Conservation (phyloP, 2,113 vertebrate genomes). For the Rafetus swinhoei region DNA sequence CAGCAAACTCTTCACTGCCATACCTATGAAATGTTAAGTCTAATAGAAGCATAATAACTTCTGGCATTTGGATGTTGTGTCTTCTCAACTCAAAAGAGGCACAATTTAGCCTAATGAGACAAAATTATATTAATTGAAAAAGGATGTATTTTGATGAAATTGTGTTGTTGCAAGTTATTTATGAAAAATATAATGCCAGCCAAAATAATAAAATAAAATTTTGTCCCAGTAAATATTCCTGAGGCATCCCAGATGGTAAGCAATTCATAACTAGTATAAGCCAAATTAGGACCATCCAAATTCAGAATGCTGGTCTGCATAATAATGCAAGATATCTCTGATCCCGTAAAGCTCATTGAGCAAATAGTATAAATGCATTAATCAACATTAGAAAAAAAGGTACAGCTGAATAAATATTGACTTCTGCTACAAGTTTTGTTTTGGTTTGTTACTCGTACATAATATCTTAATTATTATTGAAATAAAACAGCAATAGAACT, state of each 20-base stretch:
- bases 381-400: constrained; percentile 21
- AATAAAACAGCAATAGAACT: neutral
- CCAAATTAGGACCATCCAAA: neutral
- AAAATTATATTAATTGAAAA: neutral
- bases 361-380: constrained; percentile 13
- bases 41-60: neutral
- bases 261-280: constrained; percentile 28
- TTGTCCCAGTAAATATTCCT: constrained; percentile 30
- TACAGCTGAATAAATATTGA: constrained; percentile 17
- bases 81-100: neutral
- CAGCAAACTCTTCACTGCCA: neutral
- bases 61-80: neutral
- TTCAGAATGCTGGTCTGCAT: neutral
- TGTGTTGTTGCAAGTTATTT: neutral
- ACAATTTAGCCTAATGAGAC: neutral
- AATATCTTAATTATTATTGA: neutral
- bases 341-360: neutral
- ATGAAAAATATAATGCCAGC: neutral
- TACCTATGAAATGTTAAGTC: neutral
- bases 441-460: neutral
- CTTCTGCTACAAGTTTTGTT: neutral
- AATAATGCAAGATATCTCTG: neutral
- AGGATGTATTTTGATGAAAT: neutral
- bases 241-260: constrained; percentile 6
- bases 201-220: constrained; percentile 13